Base-by-base conservation (phyloP, 2,888 invertebrate species). In the Endomychus coccineus region DNA sequence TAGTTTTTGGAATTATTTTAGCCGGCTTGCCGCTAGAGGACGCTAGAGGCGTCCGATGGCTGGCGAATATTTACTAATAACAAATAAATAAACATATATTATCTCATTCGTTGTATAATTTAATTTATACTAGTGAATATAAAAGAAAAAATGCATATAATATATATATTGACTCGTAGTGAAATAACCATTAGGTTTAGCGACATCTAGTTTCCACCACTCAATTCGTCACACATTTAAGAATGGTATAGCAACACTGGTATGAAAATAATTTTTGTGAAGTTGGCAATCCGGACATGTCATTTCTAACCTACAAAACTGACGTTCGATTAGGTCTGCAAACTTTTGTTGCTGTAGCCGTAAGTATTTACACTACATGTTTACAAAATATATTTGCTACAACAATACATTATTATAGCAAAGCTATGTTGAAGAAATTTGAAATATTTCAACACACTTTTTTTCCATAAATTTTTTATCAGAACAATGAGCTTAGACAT, bases 301-400 rank as follows among this genome's bases (percentile, higher is more conserved):
- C 16, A 32, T 19, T 32, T 32, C n/a, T 22, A 32, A 32, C 22
- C 19, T 32, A 21, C n/a, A 34, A 34, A 34, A 34, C 14, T 27
- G 25, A 14, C 34, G 25, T 34, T 34, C 12, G 34, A 27, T 4
- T 11, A 27, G 29, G 29, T 29, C 6, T 29, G 34, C 34, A 34
- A 34, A 34, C 34, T 34, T 22, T 24, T 34, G 24, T 24, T 34
- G 24, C 34, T 34, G 34, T 27, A 34, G 19, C 27, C 12, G 17
- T 34, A 34, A 16, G 27, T 34, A 27, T 27, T 27, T 23, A 12
- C 33, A 13, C 33, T 12, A 21, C 21, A 31, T 31, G 24, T 30
- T 30, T 17, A 30, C 31, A 30, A 30, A 30, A 30, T 19, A 21
- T 29, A 29, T 29, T 29, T 29, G 32, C 32, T 32, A 32, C 16